These are phyloP conservation scores for Vireo griseus DNA, from an alignment of 2,797 vertebrate species.

Conservation along the genomic window DNA sequence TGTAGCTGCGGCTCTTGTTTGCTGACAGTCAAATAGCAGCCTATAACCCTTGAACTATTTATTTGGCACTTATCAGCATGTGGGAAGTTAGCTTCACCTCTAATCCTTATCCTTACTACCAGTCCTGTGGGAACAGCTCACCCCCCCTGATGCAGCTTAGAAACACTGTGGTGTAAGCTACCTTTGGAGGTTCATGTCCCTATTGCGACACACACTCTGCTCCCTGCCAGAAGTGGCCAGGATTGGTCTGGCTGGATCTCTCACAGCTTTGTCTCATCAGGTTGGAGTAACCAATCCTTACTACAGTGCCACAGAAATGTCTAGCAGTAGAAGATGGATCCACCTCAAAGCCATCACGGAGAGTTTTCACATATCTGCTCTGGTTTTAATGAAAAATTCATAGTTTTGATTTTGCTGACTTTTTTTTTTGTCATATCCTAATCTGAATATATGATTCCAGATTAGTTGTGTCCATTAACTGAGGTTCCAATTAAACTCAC, in stretches of 20 bases:
- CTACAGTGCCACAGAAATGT: background rate
- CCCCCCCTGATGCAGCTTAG: accelerated
- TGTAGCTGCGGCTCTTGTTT: background rate
- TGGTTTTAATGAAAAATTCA: background rate
- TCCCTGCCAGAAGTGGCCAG: background rate
- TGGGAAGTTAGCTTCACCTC: background rate
- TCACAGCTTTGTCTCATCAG: background rate
- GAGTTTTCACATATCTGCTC: background rate
- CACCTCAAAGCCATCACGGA: background rate
- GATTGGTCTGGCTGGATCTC: background rate
- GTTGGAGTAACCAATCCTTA: background rate
- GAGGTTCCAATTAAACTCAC: background rate
- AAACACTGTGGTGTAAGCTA: background rate
- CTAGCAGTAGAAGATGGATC: background rate
- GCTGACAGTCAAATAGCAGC: background rate
- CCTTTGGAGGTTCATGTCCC: background rate
- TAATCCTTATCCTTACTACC: background rate
- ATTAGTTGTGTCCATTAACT: background rate
- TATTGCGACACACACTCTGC: accelerated
- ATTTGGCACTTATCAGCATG: background rate
- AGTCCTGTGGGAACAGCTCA: background rate
- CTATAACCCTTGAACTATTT: background rate
- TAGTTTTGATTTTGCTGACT: background rate
- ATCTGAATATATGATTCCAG: background rate
- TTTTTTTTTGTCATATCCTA: background rate